Evolutionary conservation across 1,140 invertebrate species (phyloP).

Genomic region (Aphis craccivora): DNA sequence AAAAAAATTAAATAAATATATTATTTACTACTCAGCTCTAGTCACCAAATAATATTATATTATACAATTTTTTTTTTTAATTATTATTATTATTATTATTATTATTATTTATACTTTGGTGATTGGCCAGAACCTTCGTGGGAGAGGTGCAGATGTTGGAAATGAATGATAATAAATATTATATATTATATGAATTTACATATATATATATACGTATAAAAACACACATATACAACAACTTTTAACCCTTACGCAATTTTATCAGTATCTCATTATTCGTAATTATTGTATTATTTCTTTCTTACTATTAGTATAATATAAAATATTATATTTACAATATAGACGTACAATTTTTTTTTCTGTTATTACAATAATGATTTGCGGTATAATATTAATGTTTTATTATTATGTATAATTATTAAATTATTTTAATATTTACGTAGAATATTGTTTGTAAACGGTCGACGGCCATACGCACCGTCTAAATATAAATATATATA

Average conservation of each 20-base stretch:
- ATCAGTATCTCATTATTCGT: conserved; percentile 56
- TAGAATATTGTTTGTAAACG: conserved; percentile 29
- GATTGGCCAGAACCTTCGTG: conserved; percentile 39
- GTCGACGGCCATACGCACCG: not conserved
- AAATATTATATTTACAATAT: conserved; percentile 18
- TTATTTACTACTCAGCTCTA: conserved; percentile 57
- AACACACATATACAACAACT: conserved; percentile 25
- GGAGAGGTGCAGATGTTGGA: not conserved
- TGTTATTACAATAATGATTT: conserved; percentile 21
- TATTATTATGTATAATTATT: conserved; percentile 31
- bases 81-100: conserved; percentile 17
- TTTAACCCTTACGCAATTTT: conserved; percentile 55
- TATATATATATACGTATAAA: conserved; percentile 15
- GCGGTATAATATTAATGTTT: conserved; percentile 1
- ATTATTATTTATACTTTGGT: conserved; percentile 43
- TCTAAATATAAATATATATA: not conserved
- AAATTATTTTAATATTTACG: conserved; percentile 37
- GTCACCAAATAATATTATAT: conserved; percentile 56
- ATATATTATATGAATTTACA: conserved; percentile 9
- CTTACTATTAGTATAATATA: conserved; percentile 52
- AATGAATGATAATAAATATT: not conserved
- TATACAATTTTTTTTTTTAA: not conserved
- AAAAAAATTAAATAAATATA: not conserved
- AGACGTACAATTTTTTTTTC: conserved; percentile 45
- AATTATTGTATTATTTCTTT: conserved; percentile 55